These are phyloP conservation scores for Mormyrus iriodes DNA, from an alignment of 2,113 vertebrate species.

Conservation along the genomic window DNA sequence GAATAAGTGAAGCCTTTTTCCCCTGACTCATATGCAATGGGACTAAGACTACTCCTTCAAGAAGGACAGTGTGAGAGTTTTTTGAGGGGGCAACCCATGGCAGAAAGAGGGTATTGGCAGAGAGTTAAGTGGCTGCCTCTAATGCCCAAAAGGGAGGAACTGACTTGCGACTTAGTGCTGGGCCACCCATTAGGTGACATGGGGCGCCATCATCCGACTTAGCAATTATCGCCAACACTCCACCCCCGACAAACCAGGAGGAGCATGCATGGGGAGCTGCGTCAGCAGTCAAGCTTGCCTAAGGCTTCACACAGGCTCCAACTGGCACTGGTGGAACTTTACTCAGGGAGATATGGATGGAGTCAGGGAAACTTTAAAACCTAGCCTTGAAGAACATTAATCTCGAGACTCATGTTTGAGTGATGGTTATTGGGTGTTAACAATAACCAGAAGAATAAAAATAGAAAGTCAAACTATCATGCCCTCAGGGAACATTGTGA, in stretches of 20 bases:
- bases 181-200: not conserved
- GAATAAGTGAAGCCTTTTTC: slow-evolving; percentile 45
- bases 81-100: not conserved
- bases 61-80: not conserved
- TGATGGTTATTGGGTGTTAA: not conserved
- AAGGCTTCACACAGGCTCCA: not conserved
- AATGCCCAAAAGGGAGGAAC: not conserved
- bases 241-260: not conserved
- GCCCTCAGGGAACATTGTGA: not conserved
- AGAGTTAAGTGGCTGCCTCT: not conserved
- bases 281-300: not conserved
- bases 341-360: not conserved
- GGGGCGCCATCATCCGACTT: not conserved
- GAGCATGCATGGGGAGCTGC: no score
- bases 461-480: not conserved
- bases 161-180: not conserved
- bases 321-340: not conserved
- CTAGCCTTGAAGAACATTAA: not conserved
- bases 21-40: not conserved
- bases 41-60: not conserved
- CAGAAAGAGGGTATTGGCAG: not conserved
- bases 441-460: not conserved
- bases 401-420: not conserved
- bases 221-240: not conserved
- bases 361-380: not conserved